Base-by-base conservation (phyloP, 2,113 vertebrate genomes). In the Lasiurus borealis region DNA sequence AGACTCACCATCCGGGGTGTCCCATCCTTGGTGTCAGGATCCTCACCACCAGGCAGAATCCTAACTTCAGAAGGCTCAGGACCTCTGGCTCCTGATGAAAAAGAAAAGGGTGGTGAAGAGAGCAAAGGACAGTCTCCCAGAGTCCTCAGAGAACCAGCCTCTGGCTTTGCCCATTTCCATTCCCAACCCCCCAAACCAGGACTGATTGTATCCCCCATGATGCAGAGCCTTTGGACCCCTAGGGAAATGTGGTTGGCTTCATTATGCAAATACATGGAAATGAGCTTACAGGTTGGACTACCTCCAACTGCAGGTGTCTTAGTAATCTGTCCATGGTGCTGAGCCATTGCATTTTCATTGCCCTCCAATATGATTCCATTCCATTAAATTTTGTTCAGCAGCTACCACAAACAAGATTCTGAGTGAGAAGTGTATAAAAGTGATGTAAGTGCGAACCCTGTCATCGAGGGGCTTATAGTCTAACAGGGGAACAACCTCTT, bases 301-400 rank as follows among this genome's bases (percentile, higher is more conserved):
- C 95, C 97, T 97, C 97, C 97, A 97, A 97, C 83, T 94, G 95
- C 96, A 97, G 96, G 97, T 97, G 94, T 89, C 88, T 95, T 75
- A 78, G 88, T 83, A 94, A 97, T 97, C 96, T 95, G 96, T 96
- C 93, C 91, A 8, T 87, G 93, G 93, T 95, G 88, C 94, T 96
- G 83, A 94, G 46, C 95, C 89, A 93, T 59, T 86, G 85, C 69
- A 27, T 82, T 69, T 57, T 54, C 92, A 85, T 52, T 78, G 68
- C 94, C 90, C 94, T 96, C 90, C 95, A 88, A 96, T 75, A 82
- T 48, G 27, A 93, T 62, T 88, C 54, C 82, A 88, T n/a, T 94
- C 83, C 78, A 91, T 81, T 92, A 95, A 90, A 87, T 92, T 95
- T 88, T 93, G 76, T 92, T 78, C 92, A 96, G 54, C 85, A 84